Evolutionary conservation across 2,113 vertebrate genomes (phyloP).

Genomic region (Bos javanicus): DNA sequence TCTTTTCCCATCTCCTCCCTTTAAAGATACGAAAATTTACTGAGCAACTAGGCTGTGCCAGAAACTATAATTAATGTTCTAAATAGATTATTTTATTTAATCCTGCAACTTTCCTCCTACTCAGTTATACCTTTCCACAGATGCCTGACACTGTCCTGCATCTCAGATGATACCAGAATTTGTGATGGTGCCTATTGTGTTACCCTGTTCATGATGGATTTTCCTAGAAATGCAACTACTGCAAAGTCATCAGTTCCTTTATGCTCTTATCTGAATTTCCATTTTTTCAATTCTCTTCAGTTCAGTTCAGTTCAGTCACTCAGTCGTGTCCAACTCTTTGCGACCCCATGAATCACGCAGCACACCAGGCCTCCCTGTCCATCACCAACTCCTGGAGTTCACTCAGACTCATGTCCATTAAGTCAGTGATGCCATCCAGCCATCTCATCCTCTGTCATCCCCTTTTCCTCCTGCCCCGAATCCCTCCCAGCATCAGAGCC

Average conservation of each 20-base stretch:
- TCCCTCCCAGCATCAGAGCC: too few relatives aligned
- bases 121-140: not conserved
- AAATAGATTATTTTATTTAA: not conserved
- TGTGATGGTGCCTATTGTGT: not conserved
- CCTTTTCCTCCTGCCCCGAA: too few relatives aligned
- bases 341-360: too few relatives aligned
- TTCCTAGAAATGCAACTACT: not conserved
- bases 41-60: not conserved
- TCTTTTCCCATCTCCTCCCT: not conserved
- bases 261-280: not conserved
- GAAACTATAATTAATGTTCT: not conserved
- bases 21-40: not conserved
- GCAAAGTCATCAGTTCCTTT: not conserved
- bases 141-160: not conserved
- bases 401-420: too few relatives aligned
- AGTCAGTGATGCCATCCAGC: too few relatives aligned
- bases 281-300: not conserved
- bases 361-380: too few relatives aligned
- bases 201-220: not conserved
- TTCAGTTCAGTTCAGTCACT: too few relatives aligned
- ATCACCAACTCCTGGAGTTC: too few relatives aligned
- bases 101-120: not conserved
- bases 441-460: too few relatives aligned
- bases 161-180: not conserved
- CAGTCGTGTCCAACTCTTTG: too few relatives aligned